phyloP scores from a whole-genome alignment of 2,113 vertebrate species.

The Tympanuchus pallidicinctus region DNA sequence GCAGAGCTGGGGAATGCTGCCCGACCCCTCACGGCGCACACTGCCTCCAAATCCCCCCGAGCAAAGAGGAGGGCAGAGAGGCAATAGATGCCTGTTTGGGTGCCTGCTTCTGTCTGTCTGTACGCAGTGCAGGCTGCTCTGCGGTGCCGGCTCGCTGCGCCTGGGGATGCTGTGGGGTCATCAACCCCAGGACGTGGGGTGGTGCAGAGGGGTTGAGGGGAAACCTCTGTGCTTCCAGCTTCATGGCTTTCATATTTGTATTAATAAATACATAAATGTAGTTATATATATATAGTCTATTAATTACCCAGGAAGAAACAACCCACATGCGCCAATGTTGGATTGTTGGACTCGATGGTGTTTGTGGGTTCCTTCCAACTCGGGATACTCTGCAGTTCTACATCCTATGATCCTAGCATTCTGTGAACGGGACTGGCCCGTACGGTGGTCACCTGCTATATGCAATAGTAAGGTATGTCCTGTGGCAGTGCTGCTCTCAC shows the following conservation, averaged over 20 bases:
- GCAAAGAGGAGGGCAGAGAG: too few species aligned
- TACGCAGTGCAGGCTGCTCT: rapidly evolving
- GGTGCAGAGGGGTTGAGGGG: not conserved
- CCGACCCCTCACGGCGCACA: not conserved
- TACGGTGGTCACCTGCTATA: not conserved
- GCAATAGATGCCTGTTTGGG: too few species aligned
- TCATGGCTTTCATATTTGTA: not conserved
- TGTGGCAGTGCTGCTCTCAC: not conserved
- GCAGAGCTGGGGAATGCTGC: not conserved
- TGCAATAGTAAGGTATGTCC: not conserved
- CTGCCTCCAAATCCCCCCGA: too few species aligned
- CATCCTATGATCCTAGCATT: too few species aligned
- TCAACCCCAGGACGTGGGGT: not conserved
- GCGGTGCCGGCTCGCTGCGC: rapidly evolving
- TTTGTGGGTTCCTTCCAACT: too few species aligned
- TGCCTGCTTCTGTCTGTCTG: too few species aligned
- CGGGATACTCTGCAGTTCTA: too few species aligned
- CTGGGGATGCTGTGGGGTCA: not conserved
- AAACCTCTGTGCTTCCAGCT: not conserved
- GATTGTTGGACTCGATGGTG: not conserved
- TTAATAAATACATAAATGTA: too few species aligned
- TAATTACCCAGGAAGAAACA: not conserved
- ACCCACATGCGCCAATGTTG: rapidly evolving
- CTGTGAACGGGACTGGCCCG: rapidly evolving
- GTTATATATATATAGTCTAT: not conserved